A percentile compares a stretch with the other conserved stretches of the same genome.
Evolutionary conservation across 37 sponge, comb jelly and placozoan genomes (phyloP).

Genomic region (Mnemiopsis leidyi): DNA sequence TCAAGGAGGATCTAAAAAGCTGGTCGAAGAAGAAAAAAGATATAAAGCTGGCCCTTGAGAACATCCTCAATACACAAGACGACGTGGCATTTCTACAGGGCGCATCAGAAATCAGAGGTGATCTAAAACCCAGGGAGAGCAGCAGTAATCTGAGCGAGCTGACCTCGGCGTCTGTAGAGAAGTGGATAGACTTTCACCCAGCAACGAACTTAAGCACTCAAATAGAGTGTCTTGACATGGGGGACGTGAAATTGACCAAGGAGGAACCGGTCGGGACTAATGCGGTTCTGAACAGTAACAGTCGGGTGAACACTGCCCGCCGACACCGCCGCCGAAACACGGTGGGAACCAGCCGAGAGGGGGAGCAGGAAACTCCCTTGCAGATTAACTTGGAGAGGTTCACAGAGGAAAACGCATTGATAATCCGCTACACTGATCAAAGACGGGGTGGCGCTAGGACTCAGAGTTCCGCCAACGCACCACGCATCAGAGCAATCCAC

Average conservation of each 20-base stretch:
- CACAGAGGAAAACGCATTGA: slow-evolving; percentile 19
- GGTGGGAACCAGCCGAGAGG: not conserved
- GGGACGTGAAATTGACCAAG: slow-evolving; percentile 42
- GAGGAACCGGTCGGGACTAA: slow-evolving; percentile 35
- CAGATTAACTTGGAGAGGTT: slow-evolving; percentile 64
- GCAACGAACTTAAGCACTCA: not conserved
- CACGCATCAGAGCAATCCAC: slow-evolving; percentile 36
- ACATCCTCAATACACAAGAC: not conserved
- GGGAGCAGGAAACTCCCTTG: not conserved
- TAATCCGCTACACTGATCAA: slow-evolving; percentile 58
- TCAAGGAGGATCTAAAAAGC: slow-evolving; percentile 44
- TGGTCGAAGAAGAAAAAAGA: slow-evolving; percentile 46
- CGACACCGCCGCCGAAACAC: not conserved
- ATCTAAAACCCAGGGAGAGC: not conserved
- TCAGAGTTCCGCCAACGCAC: not conserved
- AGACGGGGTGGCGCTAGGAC: not conserved
- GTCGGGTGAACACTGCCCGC: slow-evolving; percentile 47
- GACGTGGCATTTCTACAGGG: slow-evolving; percentile 59
- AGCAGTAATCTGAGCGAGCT: not conserved
- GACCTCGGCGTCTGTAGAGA: not conserved
- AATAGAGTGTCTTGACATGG: slow-evolving; percentile 55
- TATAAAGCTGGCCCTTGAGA: not conserved
- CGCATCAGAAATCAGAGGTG: not conserved
- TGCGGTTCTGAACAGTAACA: slow-evolving; percentile 49
- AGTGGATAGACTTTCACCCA: slow-evolving; percentile 27